Base-by-base conservation (phyloP, 2,113 vertebrate genomes). In the Corydoras sp. region DNA sequence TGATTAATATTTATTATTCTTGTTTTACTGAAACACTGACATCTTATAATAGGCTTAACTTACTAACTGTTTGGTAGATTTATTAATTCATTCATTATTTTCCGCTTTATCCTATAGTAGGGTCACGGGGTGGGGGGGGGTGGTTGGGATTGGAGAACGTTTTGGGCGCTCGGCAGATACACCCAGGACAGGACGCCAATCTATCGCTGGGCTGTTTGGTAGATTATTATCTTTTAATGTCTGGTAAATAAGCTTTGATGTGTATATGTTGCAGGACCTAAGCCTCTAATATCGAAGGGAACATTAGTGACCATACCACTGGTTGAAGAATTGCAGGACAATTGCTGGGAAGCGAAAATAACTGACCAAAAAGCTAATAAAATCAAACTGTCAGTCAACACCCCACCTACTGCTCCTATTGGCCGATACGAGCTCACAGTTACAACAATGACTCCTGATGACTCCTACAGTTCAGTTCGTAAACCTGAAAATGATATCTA, bases 371-470 rank as follows among this genome's bases (percentile, higher is more conserved):
- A 14, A 0, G 81, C 74, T 65, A 87, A 80, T 75, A 86, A 73
- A 56, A 71, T 93, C 68, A 79, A 69, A 60, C 74, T 95, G 14
- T 85, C 85, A 0, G 73, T 97, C 64, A 86, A 85, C 66, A 90
- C 90, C 0, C 85, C 87, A 0, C 83, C 92, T 58, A 82, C 15
- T 0, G 92, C 93, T 3, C 86, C 90, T 70, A 84, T 95, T 0
- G 94, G 94, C 67, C 87, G 88, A 49, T 96, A 95, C 54, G 84
- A 89, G 1, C 84, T 96, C 62, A 85, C 85, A 0, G 80, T 95
- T 72, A 84, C 80, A 13, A 90, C 89, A 0, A 72, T 29, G 11
- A 82, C 83, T 0, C 56, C 68, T 0, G 88, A 82, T 11, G 89
- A 84, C 0, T 85, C 88, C 35, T 77, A 69, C 14, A 78, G 80